A percentile compares a stretch with the other conserved stretches of the same genome.
phyloP scores from a whole-genome alignment of 2,797 vertebrate genomes.

The Antrozous pallidus region DNA sequence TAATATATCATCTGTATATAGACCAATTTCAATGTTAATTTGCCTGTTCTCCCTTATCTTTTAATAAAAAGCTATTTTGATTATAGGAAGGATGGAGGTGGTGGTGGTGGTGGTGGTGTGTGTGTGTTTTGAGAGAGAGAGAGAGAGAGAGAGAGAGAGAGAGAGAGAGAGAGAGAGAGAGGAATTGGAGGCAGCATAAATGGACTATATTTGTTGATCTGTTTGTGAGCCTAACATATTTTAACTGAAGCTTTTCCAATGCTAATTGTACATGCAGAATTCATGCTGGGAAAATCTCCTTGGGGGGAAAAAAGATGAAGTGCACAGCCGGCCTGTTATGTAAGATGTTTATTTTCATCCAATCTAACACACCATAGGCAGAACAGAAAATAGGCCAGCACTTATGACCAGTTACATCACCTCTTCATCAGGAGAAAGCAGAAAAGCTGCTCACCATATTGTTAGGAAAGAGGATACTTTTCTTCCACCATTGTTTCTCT shows the following conservation, averaged over 20 bases:
- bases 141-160: too few relatives aligned
- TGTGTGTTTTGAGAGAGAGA: too few relatives aligned
- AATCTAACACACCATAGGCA: constrained; percentile 74
- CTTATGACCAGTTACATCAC: constrained; percentile 75
- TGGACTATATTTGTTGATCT: constrained; percentile 73
- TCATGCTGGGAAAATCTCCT: constrained; percentile 81
- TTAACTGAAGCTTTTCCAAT: constrained; percentile 77
- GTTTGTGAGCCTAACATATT: constrained; percentile 79
- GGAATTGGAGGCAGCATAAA: constrained; percentile 54
- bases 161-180: not conserved
- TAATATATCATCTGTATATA: not conserved
- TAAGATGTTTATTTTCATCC: constrained; percentile 85
- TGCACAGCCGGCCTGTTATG: constrained; percentile 82
- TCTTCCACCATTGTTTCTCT: constrained; percentile 16
- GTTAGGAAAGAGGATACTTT: constrained; percentile 44
- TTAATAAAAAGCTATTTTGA: constrained; percentile 71
- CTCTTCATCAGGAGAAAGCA: constrained; percentile 61
- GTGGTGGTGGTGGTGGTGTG: not conserved
- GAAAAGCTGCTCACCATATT: constrained; percentile 16
- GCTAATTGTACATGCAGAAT: constrained; percentile 80
- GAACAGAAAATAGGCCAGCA: constrained; percentile 81
- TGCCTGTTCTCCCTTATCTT: constrained; percentile 53
- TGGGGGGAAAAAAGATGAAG: constrained; percentile 55
- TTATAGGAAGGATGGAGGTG: constrained; percentile 38
- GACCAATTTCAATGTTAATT: constrained; percentile 70